Evolutionary conservation across 2,888 invertebrate genomes (phyloP).

Genomic region (Catocala fraxini): DNA sequence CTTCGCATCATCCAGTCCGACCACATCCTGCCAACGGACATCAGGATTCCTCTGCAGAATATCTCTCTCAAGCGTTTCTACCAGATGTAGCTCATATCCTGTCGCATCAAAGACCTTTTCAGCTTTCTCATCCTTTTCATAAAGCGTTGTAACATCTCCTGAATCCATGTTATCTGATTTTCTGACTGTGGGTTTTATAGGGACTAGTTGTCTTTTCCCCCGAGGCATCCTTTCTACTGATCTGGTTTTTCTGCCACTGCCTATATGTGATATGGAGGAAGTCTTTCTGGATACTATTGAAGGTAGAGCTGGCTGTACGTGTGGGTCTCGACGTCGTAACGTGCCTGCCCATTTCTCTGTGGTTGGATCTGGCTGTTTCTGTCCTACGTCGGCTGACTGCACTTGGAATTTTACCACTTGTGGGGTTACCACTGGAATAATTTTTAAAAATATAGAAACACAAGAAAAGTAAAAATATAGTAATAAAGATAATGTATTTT

Average conservation of each 20-base stretch:
- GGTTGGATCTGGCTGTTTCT: slow-evolving; percentile 75
- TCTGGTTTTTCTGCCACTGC: slow-evolving; percentile 76
- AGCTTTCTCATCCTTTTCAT: slow-evolving; percentile 79
- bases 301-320: slow-evolving; percentile 89
- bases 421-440: slow-evolving; percentile 76
- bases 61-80: slow-evolving; percentile 94
- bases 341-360: slow-evolving; percentile 91
- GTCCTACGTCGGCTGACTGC: slow-evolving; percentile 64
- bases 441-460: background rate
- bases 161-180: slow-evolving; percentile 75
- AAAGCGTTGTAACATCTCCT: slow-evolving; percentile 64
- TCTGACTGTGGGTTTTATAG: slow-evolving; percentile 73
- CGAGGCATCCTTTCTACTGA: slow-evolving; percentile 80
- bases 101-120: slow-evolving; percentile 89
- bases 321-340: slow-evolving; percentile 89
- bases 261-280: slow-evolving; percentile 80
- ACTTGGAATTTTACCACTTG: slow-evolving; percentile 65
- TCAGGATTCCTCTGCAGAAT: slow-evolving; percentile 94
- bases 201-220: slow-evolving; percentile 66
- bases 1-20: slow-evolving; percentile 92
- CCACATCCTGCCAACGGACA: slow-evolving; percentile 93
- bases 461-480: too few relatives aligned
- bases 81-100: slow-evolving; percentile 92
- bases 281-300: slow-evolving; percentile 85
- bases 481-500: too few relatives aligned